Evolutionary conservation across 2,113 vertebrate genomes (phyloP).

Genomic region (Isichthys henryi): DNA sequence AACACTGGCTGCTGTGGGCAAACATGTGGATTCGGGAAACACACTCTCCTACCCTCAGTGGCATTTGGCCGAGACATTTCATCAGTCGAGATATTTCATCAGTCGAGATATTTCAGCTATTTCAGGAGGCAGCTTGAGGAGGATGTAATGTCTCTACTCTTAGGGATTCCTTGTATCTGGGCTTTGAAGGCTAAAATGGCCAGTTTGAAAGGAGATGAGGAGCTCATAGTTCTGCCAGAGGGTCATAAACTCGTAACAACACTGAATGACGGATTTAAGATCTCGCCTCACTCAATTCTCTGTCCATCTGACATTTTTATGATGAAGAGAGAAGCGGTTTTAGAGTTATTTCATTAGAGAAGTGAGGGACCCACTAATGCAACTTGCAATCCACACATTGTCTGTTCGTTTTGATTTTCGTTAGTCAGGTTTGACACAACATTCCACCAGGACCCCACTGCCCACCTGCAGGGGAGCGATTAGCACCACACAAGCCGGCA

Average conservation of each 20-base stretch:
- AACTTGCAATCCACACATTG: background rate
- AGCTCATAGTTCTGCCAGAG: background rate
- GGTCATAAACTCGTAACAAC: background rate
- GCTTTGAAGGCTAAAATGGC: background rate
- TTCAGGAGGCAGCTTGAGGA: background rate
- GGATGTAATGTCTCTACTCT: background rate
- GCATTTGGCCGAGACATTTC: background rate
- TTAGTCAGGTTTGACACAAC: background rate
- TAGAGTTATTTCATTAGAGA: background rate
- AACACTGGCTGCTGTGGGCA: background rate
- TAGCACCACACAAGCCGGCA: background rate
- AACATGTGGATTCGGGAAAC: background rate
- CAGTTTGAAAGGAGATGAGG: background rate
- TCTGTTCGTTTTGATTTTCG: background rate
- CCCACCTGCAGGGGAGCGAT: background rate
- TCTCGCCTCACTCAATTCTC: background rate
- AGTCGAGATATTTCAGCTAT: background rate
- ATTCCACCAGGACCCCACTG: background rate
- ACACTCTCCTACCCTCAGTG: background rate
- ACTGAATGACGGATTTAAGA: background rate
- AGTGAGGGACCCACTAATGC: background rate
- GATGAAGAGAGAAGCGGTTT: background rate
- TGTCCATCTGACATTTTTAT: background rate
- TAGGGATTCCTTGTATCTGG: background rate
- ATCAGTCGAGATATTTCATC: no score